Evolutionary conservation across 2,888 invertebrate genomes (phyloP), one percentile per base, ranked within the genome.

Genomic region (Cephus pulcher): DNA sequence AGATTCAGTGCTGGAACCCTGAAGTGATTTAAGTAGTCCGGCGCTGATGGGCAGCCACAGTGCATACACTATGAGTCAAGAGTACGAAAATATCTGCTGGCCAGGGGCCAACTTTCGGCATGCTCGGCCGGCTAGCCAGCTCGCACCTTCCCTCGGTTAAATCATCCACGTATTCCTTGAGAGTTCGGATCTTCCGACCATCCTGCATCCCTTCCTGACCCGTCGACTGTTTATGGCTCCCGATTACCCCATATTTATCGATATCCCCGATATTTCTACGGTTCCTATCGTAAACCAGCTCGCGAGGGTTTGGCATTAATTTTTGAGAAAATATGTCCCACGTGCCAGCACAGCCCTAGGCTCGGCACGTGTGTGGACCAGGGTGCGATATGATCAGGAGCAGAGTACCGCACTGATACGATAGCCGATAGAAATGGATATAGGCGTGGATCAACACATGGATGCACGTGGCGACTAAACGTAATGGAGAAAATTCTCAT

Each of bases 11-110:
- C 81, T 82, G 82, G 82, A 85, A 84, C 82, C 84, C 84, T 80
- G 85, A 82, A 85, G 87, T 88, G 88, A 89, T 89, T 89, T 89
- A 89, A 89, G 86, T 82, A 86, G 88, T 83, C 81, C 80, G 82
- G 83, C 79, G 84, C 82, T 83, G 84, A 86, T 83, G 84, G 83
- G 80, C 78, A 79, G 81, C 81, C 79, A 78, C 79, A 82, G 73
- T 84, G 86, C 84, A 86, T 86, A 83, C 84, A 78, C 83, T 87
- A 86, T 86, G 85, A 84, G 82, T 78, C 80, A 71, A 34, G 32
- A 80, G 80, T 81, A 86, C 84, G 86, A 86, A 88, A 89, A 89
- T 89, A 88, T 88, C 84, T 83, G 80, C 84, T 89, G 89, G 89
- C 87, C 82, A 78, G 75, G 78, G 82, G 88, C 89, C 89, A 89